Conservation (phyloP, 2,888 invertebrate genomes). For the Arenicola marina region DNA sequence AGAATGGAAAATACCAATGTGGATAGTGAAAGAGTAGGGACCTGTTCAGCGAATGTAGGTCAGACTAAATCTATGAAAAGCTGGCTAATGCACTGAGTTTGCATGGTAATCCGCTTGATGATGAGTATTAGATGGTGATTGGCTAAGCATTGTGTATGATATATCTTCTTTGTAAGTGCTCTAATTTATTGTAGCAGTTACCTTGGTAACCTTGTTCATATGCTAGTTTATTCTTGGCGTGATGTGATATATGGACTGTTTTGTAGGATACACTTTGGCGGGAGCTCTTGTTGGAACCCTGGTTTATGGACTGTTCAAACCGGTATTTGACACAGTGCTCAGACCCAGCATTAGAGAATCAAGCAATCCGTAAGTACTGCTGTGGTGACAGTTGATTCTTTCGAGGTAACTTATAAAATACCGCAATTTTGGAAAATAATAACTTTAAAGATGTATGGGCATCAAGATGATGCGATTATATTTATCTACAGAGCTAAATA, state of each 20-base stretch:
- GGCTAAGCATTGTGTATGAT: neutral
- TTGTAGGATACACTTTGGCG: conserved; percentile 25
- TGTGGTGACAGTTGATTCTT: neutral
- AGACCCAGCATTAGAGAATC: conserved; percentile 22
- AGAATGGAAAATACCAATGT: too few species aligned
- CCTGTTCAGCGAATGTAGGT: too few species aligned
- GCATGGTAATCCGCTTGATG: too few species aligned
- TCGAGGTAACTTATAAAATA: neutral
- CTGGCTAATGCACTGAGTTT: too few species aligned
- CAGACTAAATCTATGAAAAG: too few species aligned
- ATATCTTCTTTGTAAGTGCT: neutral
- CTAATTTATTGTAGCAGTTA: neutral
- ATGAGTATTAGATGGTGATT: neutral
- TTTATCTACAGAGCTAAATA: too few species aligned
- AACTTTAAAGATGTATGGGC: too few species aligned
- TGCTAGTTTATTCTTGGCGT: neutral
- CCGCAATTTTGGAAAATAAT: too few species aligned
- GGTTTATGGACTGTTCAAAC: conserved; percentile 24
- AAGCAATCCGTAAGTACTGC: conserved; percentile 30
- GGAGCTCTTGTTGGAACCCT: conserved; percentile 26
- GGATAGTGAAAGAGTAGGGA: too few species aligned
- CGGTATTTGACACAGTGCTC: conserved; percentile 17
- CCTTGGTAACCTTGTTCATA: neutral
- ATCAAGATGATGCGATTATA: neutral
- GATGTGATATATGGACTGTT: neutral